Base-by-base conservation (phyloP, 2,888 invertebrate species). In the Drosophila kambysellisi region DNA sequence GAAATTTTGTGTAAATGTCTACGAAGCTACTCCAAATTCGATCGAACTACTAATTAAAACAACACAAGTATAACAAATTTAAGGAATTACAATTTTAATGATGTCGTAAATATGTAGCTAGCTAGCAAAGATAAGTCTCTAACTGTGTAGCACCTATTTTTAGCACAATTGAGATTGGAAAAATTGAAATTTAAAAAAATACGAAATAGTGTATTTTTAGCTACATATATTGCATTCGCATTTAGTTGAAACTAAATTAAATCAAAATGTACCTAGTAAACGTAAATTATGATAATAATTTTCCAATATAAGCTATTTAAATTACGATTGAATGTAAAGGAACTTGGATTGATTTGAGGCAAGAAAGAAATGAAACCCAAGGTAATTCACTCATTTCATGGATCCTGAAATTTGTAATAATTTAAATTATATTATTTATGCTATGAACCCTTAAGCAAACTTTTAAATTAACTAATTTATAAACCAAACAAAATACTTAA, bases 281-380 rank as follows among this genome's bases (percentile, higher is more conserved):
- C 89, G 88, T 88, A 88, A 88, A 88, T 88, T 89, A 88, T 73
- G 91, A 88, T 88, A 90, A 90, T 90, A 88, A 87, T 90, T 87
- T 87, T 82, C 70, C 74, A 74, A 70, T 46, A 60, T 79, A 89
- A 82, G 82, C 76, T 66, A 81, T 68, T 79, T 71, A 20, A 79
- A 70, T 77, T 70, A 76, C 66, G 46, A 77, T 71, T 51, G 58
- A 65, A 37, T 58, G 51, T 62, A 35, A 50, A 60, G 15, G 41
- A 46, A 43, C 29, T 59, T 66, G 30, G 20, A 61, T 61, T 39
- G 37, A 43, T 25, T 25, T 39, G 35, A 41, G 25, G 35, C 17
- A 25, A 59, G 17, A 30, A 46, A 35, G 6, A 81, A 51, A 46
- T 30, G 9, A 54, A 58, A 17, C 5, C 35, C 46, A 15, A 57